Evolutionary conservation across 2,888 invertebrate species (phyloP).

Genomic region (Callyntrura guangdongensis): DNA sequence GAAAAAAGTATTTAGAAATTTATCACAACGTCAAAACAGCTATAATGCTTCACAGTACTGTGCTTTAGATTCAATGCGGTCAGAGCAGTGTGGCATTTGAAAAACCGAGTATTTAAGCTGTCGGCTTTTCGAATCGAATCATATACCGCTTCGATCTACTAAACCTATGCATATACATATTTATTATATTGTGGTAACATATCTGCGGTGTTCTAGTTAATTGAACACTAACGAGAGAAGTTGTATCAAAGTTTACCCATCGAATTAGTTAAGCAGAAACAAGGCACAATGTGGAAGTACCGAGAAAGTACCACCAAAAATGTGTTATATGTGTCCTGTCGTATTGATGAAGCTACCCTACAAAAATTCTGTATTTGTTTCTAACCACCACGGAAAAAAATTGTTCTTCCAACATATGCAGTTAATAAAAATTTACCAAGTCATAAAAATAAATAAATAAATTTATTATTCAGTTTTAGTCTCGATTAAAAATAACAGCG

Average conservation of each 20-base stretch:
- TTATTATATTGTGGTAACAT: background rate
- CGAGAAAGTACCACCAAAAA: conserved; percentile 38
- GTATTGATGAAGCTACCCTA: conserved; percentile 4
- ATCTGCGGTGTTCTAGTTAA: too few relatives aligned
- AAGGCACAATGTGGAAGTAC: too few relatives aligned
- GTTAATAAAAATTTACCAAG: conserved; percentile 12
- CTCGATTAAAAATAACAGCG: conserved; percentile 14
- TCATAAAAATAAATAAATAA: conserved; percentile 31
- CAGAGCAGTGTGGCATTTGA: background rate
- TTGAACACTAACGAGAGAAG: too few relatives aligned
- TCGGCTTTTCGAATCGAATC: background rate
- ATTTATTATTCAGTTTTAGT: conserved; percentile 23
- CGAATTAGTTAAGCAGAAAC: too few relatives aligned
- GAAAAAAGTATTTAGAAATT: background rate
- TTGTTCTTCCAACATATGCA: conserved; percentile 16
- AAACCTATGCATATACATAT: too few relatives aligned
- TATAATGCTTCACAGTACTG: background rate
- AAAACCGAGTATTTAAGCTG: background rate
- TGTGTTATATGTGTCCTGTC: conserved; percentile 5
- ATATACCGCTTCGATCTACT: background rate
- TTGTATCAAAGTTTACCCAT: too few relatives aligned
- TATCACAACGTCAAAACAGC: background rate
- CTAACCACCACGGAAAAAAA: background rate
- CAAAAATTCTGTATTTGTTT: background rate
- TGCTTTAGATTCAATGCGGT: conserved; percentile 16